phyloP scores from a whole-genome alignment of 2,113 vertebrate species.

The Coracopsis vasa region DNA sequence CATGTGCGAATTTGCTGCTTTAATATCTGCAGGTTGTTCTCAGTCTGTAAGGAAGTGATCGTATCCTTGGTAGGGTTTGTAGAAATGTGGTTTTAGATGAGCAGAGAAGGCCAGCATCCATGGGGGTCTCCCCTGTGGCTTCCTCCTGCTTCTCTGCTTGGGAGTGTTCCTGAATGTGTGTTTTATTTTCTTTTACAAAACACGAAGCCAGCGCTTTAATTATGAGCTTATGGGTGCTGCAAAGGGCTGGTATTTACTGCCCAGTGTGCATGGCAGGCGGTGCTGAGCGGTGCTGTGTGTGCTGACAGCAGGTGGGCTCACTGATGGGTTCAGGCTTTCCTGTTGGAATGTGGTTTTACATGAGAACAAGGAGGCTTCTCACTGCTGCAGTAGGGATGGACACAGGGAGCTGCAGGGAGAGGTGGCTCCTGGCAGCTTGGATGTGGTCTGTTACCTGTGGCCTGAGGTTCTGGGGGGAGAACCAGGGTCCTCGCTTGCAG shows the following conservation, averaged over 20 bases:
- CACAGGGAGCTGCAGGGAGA: background rate
- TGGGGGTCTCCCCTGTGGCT: background rate
- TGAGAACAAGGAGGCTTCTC: background rate
- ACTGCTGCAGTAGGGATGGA: background rate
- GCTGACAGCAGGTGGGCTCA: constrained; percentile 53
- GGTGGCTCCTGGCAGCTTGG: background rate
- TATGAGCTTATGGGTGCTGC: background rate
- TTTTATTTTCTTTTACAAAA: background rate
- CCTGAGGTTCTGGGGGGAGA: background rate
- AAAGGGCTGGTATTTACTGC: background rate
- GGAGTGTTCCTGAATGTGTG: fast-evolving
- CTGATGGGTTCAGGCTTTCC: background rate
- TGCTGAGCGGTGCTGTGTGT: constrained; percentile 9
- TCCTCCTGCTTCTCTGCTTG: background rate
- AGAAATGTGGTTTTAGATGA: fast-evolving
- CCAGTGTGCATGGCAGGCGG: background rate
- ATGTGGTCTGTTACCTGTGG: background rate
- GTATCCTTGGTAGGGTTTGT: fast-evolving
- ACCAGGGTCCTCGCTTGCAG: background rate
- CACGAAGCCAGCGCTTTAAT: background rate
- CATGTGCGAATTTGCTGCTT: fast-evolving
- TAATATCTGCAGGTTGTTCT: fast-evolving
- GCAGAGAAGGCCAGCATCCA: fast-evolving
- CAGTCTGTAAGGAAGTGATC: no score
- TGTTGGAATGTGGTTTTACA: background rate